Evolutionary conservation across 2,888 invertebrate genomes (phyloP).

Genomic region (Stictocephala bisonia): DNA sequence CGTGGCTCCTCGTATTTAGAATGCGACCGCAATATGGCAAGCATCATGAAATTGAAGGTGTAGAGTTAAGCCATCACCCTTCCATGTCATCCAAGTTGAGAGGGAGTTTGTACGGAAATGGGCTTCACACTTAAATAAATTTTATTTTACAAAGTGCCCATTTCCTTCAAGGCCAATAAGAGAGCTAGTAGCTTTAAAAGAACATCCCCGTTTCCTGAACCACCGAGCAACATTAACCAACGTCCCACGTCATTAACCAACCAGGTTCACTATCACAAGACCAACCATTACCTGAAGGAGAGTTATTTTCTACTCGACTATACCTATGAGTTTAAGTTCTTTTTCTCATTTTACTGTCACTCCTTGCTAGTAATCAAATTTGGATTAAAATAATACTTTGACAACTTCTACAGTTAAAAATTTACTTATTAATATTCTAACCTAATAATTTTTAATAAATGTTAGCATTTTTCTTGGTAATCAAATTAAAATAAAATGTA

Average conservation of each 20-base stretch:
- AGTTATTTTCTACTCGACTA: background rate
- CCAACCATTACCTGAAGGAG: background rate
- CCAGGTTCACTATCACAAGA: background rate
- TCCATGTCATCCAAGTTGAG: background rate
- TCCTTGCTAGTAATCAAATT: too few species aligned
- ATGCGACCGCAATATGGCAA: background rate
- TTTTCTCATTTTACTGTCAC: too few species aligned
- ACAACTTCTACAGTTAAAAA: too few species aligned
- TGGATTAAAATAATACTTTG: too few species aligned
- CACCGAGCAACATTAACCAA: background rate
- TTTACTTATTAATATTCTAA: too few species aligned
- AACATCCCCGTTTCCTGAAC: constrained; percentile 9
- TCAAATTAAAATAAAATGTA: too few species aligned
- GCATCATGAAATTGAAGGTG: background rate
- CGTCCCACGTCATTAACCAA: background rate
- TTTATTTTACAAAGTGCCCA: background rate
- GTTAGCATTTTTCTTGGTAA: too few species aligned
- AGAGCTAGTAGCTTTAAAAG: background rate
- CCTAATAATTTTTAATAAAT: too few species aligned
- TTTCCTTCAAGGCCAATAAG: constrained; percentile 3
- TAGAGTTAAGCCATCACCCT: background rate
- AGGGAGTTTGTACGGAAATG: background rate
- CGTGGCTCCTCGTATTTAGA: background rate
- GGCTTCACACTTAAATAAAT: background rate
- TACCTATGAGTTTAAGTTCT: background rate